These are phyloP conservation scores for Trogon melanurus DNA, from an alignment of 2,113 vertebrate species.

Conservation along the genomic window DNA sequence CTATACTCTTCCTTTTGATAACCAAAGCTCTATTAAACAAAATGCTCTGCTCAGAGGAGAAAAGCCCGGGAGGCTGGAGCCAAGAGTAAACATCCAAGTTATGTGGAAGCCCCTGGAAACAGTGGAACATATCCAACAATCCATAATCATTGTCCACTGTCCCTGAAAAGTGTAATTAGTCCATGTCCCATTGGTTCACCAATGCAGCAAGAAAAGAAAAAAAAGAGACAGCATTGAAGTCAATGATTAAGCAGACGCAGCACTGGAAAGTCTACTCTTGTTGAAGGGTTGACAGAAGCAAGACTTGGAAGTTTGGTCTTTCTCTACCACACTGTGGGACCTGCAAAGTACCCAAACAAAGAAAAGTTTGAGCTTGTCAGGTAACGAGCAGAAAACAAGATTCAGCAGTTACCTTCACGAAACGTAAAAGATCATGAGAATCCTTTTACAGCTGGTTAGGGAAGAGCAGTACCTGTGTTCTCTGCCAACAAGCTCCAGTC, in stretches of 20 bases:
- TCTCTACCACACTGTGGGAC: background rate
- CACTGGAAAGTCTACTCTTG: background rate
- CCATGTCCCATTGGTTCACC: conserved; percentile 21
- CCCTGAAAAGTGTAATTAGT: conserved; percentile 57
- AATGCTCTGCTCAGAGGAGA: background rate
- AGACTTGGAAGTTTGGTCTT: background rate
- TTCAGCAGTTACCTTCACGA: background rate
- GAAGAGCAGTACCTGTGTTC: background rate
- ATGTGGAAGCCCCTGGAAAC: conserved; percentile 55
- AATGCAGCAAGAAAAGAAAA: background rate
- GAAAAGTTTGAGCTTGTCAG: background rate
- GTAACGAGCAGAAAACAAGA: background rate
- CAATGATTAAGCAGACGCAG: background rate
- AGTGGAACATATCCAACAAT: conserved; percentile 62
- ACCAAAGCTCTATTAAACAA: conserved; percentile 6
- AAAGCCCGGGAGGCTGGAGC: background rate
- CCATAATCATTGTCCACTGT: conserved; percentile 49
- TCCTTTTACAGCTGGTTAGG: background rate
- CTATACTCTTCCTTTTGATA: conserved; percentile 21
- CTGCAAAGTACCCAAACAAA: background rate
- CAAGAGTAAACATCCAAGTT: conserved; percentile 52
- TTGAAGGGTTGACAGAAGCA: background rate
- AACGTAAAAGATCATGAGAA: background rate
- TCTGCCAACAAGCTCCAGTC: background rate
- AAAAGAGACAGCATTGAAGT: background rate